Evolutionary conservation across 2,797 vertebrate genomes (phyloP).

Genomic region (Eidolon dupreanum): DNA sequence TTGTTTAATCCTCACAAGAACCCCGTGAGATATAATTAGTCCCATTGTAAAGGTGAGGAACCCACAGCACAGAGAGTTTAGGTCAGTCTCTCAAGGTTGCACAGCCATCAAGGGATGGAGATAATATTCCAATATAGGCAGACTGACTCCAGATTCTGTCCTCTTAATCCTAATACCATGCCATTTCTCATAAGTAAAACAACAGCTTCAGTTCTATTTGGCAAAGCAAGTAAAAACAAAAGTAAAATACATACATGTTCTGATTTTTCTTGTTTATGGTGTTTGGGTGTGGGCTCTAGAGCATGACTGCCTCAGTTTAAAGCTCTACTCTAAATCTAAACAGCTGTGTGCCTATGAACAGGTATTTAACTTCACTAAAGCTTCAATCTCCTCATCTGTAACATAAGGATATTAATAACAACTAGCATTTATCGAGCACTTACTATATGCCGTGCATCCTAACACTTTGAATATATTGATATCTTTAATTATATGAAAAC

Average conservation of each 20-base stretch:
- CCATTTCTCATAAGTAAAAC: neutral
- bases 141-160: neutral
- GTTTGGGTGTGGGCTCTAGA: neutral
- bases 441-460: neutral
- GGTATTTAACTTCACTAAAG: neutral
- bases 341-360: neutral
- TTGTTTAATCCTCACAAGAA: neutral
- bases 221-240: conserved; percentile 2
- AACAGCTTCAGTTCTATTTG: neutral
- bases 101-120: neutral
- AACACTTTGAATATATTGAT: neutral
- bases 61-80: neutral
- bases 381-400: neutral
- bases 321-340: neutral
- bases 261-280: neutral
- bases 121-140: neutral
- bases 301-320: neutral
- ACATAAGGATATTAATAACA: neutral
- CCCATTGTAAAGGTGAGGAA: neutral
- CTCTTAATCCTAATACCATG: neutral
- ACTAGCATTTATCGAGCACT: neutral
- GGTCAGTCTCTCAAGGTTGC: neutral
- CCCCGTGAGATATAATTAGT: neutral
- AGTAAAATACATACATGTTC: neutral
- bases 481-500: neutral